Evolutionary conservation across 1,140 invertebrate species (phyloP).

Genomic region (Polypedilum vanderplanki): DNA sequence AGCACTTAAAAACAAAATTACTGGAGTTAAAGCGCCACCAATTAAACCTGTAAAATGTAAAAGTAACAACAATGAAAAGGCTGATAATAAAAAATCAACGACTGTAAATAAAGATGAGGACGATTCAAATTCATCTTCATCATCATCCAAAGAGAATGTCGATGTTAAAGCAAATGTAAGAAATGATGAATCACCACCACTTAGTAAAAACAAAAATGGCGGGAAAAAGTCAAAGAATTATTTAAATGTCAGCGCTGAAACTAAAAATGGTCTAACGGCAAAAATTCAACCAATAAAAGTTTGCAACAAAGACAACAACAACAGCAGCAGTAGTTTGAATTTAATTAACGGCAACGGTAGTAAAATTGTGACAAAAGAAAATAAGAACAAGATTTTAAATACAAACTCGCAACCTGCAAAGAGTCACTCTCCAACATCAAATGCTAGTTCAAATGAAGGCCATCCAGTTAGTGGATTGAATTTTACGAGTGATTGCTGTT

Average conservation of each 20-base stretch:
- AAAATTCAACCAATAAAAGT: not conserved
- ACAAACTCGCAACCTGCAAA: not conserved
- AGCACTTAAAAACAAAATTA: not conserved
- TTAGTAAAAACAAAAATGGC: slow-evolving; percentile 9
- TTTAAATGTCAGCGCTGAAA: not conserved
- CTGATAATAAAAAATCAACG: not conserved
- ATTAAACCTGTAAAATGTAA: not conserved
- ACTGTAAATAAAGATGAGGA: not conserved
- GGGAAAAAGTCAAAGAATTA: not conserved
- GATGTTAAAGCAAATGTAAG: not conserved
- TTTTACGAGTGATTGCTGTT: no score
- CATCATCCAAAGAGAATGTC: not conserved
- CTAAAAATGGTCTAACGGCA: not conserved
- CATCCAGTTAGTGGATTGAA: not conserved
- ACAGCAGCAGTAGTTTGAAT: no score
- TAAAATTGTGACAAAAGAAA: not conserved
- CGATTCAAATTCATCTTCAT: not conserved
- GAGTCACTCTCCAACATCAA: not conserved
- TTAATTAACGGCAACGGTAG: not conserved
- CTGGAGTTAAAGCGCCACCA: not conserved
- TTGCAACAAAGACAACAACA: not conserved
- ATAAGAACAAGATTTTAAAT: no score
- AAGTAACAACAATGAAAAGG: not conserved
- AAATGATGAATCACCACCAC: not conserved
- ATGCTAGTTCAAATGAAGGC: not conserved